A percentile compares a stretch with the other conserved stretches of the same genome.
Conservation (phyloP, 2,888 invertebrate genomes). For the Caenorhabditis imperialis region DNA sequence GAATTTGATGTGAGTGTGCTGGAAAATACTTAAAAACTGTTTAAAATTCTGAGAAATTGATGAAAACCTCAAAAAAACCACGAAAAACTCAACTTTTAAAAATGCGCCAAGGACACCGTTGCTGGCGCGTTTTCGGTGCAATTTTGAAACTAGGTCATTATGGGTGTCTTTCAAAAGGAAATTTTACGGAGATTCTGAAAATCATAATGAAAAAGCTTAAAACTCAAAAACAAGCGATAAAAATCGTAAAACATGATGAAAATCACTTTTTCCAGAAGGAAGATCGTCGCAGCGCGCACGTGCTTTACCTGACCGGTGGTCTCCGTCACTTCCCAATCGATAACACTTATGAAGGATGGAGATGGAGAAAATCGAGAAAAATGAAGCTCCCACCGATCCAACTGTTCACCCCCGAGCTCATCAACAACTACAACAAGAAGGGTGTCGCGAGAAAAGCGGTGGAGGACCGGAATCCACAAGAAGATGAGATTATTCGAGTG, state of each 20-base stretch:
- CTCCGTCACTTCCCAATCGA: constrained; percentile 18
- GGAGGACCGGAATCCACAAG: no score
- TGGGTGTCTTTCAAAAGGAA: no score
- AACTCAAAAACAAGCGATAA: background rate
- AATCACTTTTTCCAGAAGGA: constrained; percentile 23
- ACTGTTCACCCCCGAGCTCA: background rate
- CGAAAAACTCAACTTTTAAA: no score
- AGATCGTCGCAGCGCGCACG: constrained; percentile 4
- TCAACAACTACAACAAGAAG: background rate
- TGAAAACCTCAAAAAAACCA: background rate
- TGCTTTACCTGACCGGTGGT: constrained; percentile 6
- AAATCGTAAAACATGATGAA: background rate
- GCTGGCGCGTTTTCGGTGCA: background rate
- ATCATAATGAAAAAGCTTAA: background rate
- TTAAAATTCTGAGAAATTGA: no score
- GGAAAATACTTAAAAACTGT: no score
- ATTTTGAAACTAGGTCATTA: background rate
- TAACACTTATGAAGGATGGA: constrained; percentile 32
- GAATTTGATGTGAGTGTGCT: constrained; percentile 55
- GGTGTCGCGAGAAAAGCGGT: background rate
- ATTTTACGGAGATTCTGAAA: background rate
- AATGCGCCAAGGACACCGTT: no score
- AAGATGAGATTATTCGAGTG: no score
- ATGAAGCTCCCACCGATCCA: background rate
- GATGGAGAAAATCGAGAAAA: constrained; percentile 4